These are phyloP conservation scores for Actenoides lindsayi DNA, from an alignment of 2,113 vertebrate genomes.

Conservation along the genomic window DNA sequence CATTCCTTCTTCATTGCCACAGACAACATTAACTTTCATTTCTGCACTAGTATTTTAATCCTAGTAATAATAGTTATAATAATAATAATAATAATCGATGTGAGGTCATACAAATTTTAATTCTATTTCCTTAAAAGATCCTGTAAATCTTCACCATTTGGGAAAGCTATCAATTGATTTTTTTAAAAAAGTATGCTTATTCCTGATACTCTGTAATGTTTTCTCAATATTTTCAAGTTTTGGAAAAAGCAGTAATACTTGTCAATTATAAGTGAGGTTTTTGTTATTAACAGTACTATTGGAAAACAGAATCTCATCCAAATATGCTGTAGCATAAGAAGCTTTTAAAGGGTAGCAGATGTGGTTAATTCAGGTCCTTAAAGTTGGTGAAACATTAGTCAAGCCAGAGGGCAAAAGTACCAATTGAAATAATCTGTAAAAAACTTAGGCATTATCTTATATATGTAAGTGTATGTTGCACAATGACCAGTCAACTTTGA, in stretches of 20 bases:
- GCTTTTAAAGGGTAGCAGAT: background rate
- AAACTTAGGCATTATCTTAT: background rate
- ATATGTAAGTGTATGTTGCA: background rate
- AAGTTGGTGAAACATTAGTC: constrained; percentile 12
- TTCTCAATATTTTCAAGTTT: constrained; percentile 30
- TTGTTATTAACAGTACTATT: background rate
- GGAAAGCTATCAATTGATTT: background rate
- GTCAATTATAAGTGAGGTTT: background rate
- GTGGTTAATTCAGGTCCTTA: background rate
- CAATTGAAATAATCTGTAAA: background rate
- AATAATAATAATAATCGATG: background rate
- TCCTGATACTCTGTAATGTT: background rate
- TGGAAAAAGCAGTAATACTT: background rate
- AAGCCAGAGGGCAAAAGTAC: background rate
- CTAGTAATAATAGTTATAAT: background rate
- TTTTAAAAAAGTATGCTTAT: background rate
- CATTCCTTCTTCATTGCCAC: background rate
- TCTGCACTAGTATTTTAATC: background rate
- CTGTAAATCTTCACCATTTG: background rate
- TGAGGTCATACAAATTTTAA: background rate
- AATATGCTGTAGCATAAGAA: background rate
- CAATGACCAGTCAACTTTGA: background rate
- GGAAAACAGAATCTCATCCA: constrained; percentile 6
- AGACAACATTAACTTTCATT: background rate
- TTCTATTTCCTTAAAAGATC: background rate